phyloP scores from a whole-genome alignment of 2,797 vertebrate species.

The Premnoplex brunnescens region DNA sequence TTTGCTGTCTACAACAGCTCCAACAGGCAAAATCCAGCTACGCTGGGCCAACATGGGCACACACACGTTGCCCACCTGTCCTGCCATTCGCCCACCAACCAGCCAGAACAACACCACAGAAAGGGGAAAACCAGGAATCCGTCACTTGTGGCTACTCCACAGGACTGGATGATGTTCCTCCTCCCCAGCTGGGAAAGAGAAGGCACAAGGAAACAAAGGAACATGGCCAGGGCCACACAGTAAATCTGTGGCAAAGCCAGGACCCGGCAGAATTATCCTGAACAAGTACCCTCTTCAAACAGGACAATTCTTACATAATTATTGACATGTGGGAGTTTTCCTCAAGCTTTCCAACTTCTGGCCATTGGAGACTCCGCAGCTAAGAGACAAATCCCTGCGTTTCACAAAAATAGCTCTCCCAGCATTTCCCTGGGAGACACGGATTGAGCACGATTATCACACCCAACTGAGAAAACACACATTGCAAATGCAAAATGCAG shows the following conservation, averaged over 20 bases:
- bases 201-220: background rate
- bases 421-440: background rate
- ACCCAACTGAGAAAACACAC: background rate
- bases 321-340: background rate
- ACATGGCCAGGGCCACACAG: background rate
- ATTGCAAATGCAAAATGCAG: background rate
- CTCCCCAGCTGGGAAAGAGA: background rate
- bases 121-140: background rate
- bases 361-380: accelerated
- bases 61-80: accelerated
- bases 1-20: background rate
- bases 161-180: background rate
- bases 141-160: accelerated
- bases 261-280: accelerated
- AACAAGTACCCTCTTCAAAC: background rate
- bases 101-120: background rate
- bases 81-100: accelerated
- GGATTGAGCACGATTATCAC: accelerated
- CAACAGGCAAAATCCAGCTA: background rate
- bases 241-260: background rate
- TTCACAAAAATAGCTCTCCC: background rate
- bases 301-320: background rate
- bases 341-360: background rate
- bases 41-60: accelerated
- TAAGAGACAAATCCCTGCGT: background rate